These are phyloP conservation scores for Anarrhichthys ocellatus DNA, from an alignment of 2,113 vertebrate species.

Conservation along the genomic window DNA sequence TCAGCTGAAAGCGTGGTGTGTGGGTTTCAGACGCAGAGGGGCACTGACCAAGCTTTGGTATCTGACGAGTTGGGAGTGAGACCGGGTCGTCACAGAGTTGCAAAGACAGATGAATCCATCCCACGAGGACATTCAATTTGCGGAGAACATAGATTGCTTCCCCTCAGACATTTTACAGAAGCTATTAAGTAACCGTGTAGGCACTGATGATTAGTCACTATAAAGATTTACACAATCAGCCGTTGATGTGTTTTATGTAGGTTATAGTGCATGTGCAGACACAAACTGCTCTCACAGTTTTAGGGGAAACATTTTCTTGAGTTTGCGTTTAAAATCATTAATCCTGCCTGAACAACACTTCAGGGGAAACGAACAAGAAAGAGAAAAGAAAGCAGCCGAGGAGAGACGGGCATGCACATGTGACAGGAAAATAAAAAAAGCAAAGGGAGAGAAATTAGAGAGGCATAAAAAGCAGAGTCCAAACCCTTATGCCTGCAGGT, in stretches of 20 bases:
- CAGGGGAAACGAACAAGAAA: background rate
- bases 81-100: background rate
- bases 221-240: constrained; percentile 14
- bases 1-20: too few species aligned
- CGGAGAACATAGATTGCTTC: constrained; percentile 7
- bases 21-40: too few species aligned
- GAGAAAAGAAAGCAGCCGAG: background rate
- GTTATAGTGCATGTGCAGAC: constrained; percentile 8
- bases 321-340: background rate
- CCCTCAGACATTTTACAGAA: constrained; percentile 4
- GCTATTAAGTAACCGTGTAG: background rate
- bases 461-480: constrained; percentile 31
- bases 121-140: background rate
- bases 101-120: background rate
- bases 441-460: constrained; percentile 29
- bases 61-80: too few species aligned
- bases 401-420: constrained; percentile 2
- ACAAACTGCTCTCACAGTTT: background rate
- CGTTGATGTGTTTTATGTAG: background rate
- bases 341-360: constrained; percentile 21
- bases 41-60: too few species aligned
- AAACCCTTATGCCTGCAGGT: constrained; percentile 36
- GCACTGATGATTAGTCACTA: constrained; percentile 1
- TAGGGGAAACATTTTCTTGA: too few species aligned
- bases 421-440: constrained; percentile 30